Base-by-base conservation (phyloP, 1,140 invertebrate species). In the Reticulitermes speratus region DNA sequence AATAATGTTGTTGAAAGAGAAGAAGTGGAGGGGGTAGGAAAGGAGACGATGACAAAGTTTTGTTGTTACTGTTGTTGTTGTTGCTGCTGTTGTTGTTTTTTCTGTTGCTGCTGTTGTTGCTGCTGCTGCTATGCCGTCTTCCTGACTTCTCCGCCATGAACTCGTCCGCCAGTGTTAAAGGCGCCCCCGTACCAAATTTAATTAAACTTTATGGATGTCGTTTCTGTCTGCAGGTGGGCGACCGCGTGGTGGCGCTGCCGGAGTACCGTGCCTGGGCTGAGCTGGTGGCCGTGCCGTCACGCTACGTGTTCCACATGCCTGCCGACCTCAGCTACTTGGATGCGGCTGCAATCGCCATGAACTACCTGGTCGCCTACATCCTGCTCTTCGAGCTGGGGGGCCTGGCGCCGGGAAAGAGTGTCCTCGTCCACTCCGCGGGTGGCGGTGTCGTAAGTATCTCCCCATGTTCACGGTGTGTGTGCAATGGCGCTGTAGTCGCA, bases 181-280 rank as follows among this genome's bases (percentile, higher is more conserved):
- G 5, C 38, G 5, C 38, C 5, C 38, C 38, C 5, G 38, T 38
- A 5, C 38, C 38, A 38, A 38, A 38, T 38, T 38, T 38, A 2
- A 5, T 38, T 38, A 38, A 38, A 38, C 38, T 38, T 5, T 2
- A 38, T 38, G 38, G 38, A 38, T 38, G 38, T 5, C 16, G 48
- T 48, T 48, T 48, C 48, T 48, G 48, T 16, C 48, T 90, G 82
- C 89, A 97, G 96, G 94, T 97, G 87, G 96, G 96, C 82, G 97
- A 98, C 90, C 93, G 95, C 89, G 97, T 98, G 32, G 95, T 97
- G 14, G 96, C 96, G 2, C 91, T 98, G 59, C 96, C 96, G 2
- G 96, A 97, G 90, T 95, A 95, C 91, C 94, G 94, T 88, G 96
- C 96, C 3, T 98, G 97, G 97, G 95, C 97, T 12, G 97, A 98